phyloP scores from a whole-genome alignment of 2,113 vertebrate genomes.

The Nesoenas mayeri region DNA sequence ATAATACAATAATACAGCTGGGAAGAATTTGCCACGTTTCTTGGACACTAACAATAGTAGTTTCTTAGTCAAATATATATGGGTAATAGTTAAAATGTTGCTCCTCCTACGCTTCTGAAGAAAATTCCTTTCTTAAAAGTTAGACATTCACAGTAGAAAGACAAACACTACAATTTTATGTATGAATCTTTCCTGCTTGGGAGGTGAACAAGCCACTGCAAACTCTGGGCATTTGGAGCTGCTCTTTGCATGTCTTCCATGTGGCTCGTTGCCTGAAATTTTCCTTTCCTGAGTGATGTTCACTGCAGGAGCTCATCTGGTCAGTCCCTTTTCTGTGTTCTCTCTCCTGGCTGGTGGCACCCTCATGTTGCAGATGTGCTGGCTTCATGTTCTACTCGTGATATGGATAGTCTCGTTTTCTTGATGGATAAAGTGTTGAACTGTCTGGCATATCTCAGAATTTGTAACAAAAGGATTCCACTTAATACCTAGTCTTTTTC shows the following conservation, averaged over 20 bases:
- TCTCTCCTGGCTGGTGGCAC: neutral
- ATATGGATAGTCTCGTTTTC: neutral
- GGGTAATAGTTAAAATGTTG: conserved; percentile 8
- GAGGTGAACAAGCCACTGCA: neutral
- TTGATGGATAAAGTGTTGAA: neutral
- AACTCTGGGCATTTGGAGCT: neutral
- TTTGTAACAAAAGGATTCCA: neutral
- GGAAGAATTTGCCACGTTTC: conserved; percentile 52
- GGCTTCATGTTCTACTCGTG: neutral
- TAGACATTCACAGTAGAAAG: neutral
- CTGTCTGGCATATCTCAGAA: neutral
- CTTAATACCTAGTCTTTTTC: conserved; percentile 18
- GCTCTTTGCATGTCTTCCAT: neutral
- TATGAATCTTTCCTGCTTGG: neutral
- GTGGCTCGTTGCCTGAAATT: neutral
- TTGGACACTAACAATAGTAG: conserved; percentile 16
- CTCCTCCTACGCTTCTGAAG: neutral
- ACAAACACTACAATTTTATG: neutral
- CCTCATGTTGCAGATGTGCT: neutral
- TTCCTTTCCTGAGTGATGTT: neutral
- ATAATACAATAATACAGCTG: conserved; percentile 60
- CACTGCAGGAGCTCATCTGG: neutral
- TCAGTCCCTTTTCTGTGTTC: neutral
- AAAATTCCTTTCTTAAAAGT: neutral
- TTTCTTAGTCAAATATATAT: conserved; percentile 16